phyloP scores from a whole-genome alignment of 2,797 vertebrate genomes.

The Halcyon chelicuti region DNA sequence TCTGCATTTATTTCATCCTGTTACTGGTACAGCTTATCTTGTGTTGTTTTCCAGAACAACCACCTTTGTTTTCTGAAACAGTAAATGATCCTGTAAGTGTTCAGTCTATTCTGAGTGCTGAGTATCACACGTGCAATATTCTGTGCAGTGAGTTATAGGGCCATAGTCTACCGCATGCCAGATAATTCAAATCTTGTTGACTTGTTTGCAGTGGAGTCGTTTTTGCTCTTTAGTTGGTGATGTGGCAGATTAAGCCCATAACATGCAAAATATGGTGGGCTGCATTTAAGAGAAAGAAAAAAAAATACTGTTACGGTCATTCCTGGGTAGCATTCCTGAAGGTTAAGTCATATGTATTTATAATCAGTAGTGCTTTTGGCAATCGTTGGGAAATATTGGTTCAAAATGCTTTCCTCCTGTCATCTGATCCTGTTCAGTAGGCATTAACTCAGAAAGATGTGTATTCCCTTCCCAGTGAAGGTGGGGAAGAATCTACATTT shows the following conservation, averaged over 20 bases:
- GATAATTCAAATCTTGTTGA: neutral
- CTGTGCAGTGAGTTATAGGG: neutral
- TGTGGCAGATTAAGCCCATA: neutral
- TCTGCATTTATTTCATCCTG: conserved; percentile 88
- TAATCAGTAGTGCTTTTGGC: neutral
- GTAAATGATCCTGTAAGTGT: conserved; percentile 87
- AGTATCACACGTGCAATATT: neutral
- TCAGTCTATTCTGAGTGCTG: neutral
- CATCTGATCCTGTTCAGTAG: neutral
- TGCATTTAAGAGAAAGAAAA: neutral
- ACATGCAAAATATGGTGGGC: neutral
- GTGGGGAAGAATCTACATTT: neutral
- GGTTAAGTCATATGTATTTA: neutral
- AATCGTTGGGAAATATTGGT: neutral
- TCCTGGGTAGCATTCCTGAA: neutral
- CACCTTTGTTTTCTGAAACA: conserved; percentile 90
- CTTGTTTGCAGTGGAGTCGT: neutral
- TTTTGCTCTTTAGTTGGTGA: neutral
- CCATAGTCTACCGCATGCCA: neutral
- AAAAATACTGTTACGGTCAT: neutral
- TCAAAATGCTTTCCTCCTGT: neutral
- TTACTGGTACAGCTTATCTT: conserved; percentile 86
- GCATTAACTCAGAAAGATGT: neutral
- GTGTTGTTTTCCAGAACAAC: conserved; percentile 87
- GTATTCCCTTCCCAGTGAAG: neutral